Base-by-base conservation (phyloP, 2,888 invertebrate species). In the Scelioninae gen. 2 region DNA sequence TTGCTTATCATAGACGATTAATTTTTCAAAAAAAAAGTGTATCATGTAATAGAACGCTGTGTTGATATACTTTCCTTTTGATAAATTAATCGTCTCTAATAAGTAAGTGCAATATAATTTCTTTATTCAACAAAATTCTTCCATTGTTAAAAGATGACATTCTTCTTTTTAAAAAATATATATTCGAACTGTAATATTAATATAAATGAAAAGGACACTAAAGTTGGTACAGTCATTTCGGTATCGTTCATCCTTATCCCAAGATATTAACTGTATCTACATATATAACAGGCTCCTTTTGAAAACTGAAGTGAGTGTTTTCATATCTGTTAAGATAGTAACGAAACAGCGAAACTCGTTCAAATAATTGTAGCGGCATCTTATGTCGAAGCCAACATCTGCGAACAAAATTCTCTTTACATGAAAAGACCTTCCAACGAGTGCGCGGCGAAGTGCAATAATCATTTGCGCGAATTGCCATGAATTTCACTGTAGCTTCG, bases 331-430 rank as follows among this genome's bases (percentile, higher is more conserved):
- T 71, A 73, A 58, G 69, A 73, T 69, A 64, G 69, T 73, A 55
- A 58, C 52, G 73, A 69, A 73, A 69, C 69, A 74, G 63, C 67
- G 63, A 67, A 67, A 39, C 53, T 53, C 71, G 71, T 63, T 71
- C 45, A 71, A 71, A 67, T 48, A 58, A 55, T 55, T 55, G 60
- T 70, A 67, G 60, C 65, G 52, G 70, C 67, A 60, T 57, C 64
- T 68, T 35, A 41, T 73, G 70, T 70, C 60, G 63, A 72, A 57
- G 74, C 61, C 60, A 69, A 76, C 76, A 76, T 76, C 76, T 76
- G 76, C 74, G 65, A 69, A 76, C 69, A 63, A 74, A 76, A 72
- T 74, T 72, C 74, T 67, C 18, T 60, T 52, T 63, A 9, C 63
- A 67, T 63, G 58, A 63, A 74, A 71, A 70, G 39, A 53, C 28